phyloP scores from a whole-genome alignment of 2,113 vertebrate species.

The Mesoclemmys tuberculata region DNA sequence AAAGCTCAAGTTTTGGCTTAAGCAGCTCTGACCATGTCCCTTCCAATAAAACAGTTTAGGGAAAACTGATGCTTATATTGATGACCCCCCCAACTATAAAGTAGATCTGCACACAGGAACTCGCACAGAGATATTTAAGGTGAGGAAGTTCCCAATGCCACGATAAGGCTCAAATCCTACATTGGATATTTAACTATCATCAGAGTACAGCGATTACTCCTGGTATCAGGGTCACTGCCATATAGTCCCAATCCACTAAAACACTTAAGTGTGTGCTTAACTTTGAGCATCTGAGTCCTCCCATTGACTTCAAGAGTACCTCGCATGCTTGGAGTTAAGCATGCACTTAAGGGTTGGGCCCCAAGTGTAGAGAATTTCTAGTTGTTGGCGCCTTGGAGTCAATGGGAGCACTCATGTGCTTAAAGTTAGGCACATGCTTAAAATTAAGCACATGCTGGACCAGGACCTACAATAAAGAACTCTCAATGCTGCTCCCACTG shows the following conservation, averaged over 20 bases:
- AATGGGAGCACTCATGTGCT: accelerated
- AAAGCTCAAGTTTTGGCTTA: not conserved
- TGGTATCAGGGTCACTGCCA: not conserved
- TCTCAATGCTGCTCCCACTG: accelerated
- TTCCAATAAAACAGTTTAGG: not conserved
- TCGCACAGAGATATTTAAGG: not conserved
- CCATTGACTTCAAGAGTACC: not conserved
- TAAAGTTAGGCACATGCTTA: not conserved
- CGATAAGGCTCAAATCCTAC: accelerated
- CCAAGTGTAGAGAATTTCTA: not conserved
- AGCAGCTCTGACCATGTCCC: not conserved
- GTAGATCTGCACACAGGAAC: not conserved
- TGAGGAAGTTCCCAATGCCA: accelerated
- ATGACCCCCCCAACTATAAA: not conserved
- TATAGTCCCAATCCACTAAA: not conserved
- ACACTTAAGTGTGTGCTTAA: not conserved
- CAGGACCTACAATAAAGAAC: not conserved
- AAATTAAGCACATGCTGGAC: not conserved
- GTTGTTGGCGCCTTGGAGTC: not conserved
- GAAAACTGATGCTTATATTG: not conserved
- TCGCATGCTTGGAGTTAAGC: not conserved
- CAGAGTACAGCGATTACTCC: not conserved
- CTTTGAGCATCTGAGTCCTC: not conserved
- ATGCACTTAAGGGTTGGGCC: not conserved
- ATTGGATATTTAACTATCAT: not conserved